phyloP scores from a whole-genome alignment of 1,140 invertebrate species.

The Tachypleus tridentatus region DNA sequence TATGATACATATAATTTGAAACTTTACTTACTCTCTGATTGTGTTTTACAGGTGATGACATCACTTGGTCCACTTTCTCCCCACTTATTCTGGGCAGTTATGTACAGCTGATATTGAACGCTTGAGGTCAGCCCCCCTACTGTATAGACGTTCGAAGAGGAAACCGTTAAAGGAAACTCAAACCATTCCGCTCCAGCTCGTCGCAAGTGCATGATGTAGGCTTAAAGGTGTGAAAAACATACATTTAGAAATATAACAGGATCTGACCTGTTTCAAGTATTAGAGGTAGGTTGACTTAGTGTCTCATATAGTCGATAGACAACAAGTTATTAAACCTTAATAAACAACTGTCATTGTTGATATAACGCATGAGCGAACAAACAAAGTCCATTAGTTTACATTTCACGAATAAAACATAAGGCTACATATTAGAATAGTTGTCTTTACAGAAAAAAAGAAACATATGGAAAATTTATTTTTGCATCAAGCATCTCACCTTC shows the following conservation, averaged over 20 bases:
- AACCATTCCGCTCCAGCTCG: conserved; percentile 13
- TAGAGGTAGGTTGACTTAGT: too few species aligned
- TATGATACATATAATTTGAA: too few species aligned
- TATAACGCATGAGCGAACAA: background rate
- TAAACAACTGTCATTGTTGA: background rate
- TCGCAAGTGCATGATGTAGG: conserved; percentile 14
- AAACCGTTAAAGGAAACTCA: conserved; percentile 9
- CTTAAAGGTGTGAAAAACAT: conserved; percentile 2
- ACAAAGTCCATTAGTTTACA: background rate
- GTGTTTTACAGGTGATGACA: conserved; percentile 11
- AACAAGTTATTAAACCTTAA: background rate
- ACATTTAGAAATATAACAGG: background rate
- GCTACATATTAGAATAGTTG: too few species aligned
- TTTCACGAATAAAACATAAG: too few species aligned
- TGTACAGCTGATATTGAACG: conserved; percentile 15
- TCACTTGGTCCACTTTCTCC: conserved; percentile 19
- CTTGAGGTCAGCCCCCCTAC: conserved; percentile 13
- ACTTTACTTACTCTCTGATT: conserved; percentile 11
- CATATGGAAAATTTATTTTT: too few species aligned
- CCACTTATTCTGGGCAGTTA: conserved; percentile 13
- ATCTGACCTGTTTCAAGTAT: background rate
- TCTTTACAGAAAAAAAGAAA: too few species aligned
- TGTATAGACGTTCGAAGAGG: conserved; percentile 6
- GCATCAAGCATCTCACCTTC: too few species aligned
- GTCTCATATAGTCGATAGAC: background rate